Evolutionary conservation across 1,140 invertebrate genomes (phyloP).

Genomic region (Thaumatotibia leucotreta): DNA sequence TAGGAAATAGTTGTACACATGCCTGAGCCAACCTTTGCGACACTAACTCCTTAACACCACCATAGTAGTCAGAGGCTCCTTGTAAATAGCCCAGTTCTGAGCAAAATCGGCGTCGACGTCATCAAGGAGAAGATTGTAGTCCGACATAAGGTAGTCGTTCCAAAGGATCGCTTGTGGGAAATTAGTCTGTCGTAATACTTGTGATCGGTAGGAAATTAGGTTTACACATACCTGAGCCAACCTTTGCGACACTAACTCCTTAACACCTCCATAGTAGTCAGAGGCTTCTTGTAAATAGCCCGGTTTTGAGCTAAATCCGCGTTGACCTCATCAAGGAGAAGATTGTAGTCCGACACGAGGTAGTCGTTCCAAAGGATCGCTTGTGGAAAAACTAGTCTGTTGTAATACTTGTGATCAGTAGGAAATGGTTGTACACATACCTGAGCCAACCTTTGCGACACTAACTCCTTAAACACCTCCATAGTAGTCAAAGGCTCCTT

Average conservation of each 20-base stretch:
- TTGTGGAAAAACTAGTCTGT: slow-evolving; percentile 99
- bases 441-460: slow-evolving; percentile 94
- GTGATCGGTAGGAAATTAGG: slow-evolving; percentile 94
- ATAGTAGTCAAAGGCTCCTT: slow-evolving; percentile 88
- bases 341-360: slow-evolving; percentile 92
- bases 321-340: slow-evolving; percentile 94
- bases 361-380: slow-evolving; percentile 95
- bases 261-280: slow-evolving; percentile 91
- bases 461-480: slow-evolving; percentile 93
- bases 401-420: slow-evolving; percentile 90
- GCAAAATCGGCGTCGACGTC: slow-evolving; percentile 93
- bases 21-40: slow-evolving; percentile 78
- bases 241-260: slow-evolving; percentile 91
- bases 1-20: slow-evolving; percentile 82
- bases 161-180: slow-evolving; percentile 96
- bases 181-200: slow-evolving; percentile 89
- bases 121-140: slow-evolving; percentile 93
- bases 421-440: slow-evolving; percentile 59
- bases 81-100: slow-evolving; percentile 87
- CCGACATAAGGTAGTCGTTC: slow-evolving; percentile 95
- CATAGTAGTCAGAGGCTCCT: slow-evolving; percentile 87
- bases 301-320: slow-evolving; percentile 89
- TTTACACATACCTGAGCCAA: too few relatives aligned
- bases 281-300: slow-evolving; percentile 86
- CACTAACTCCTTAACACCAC: slow-evolving; percentile 93